Base-by-base conservation (phyloP, 2,113 vertebrate genomes). In the Pyxicephalus adspersus region DNA sequence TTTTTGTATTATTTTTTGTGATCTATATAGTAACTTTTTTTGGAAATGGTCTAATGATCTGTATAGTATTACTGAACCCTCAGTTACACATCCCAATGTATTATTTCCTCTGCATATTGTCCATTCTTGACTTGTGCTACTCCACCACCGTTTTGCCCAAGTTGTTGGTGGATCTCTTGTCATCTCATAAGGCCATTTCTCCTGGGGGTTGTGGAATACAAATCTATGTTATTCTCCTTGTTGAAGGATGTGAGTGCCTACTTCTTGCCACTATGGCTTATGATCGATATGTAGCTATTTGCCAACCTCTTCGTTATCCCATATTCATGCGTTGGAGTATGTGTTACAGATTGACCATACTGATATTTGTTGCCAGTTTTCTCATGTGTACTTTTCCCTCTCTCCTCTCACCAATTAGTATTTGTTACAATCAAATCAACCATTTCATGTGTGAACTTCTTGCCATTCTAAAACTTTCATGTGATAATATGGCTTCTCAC, bases 51-150 rank as follows among this genome's bases (percentile, higher is more conserved):
- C 28, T 67, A 11, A 38, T 67, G 11, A 67, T 67, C 3, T 45
- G 19, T 16, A 5, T 45, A 3, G 31, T 67, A 3, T 3, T 45
- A 1, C 7, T 22, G 1, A 22, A n/a, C 31, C 19, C 65, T 45
- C 31, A 23, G 8, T 22, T 67, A 45, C 65, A 67, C 17, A 67
- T 4, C 7, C 65, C 65, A 9, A 67, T 67, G 65, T 67, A 67
- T 29, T 67, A 67, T n/a, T n/a, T n/a, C n/a, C n/a, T n/a, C n/a
- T n/a, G n/a, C n/a, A n/a, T n/a, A n/a, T n/a, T n/a, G n/a, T 38
- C 31, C 31, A 22, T 67, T 22, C 9, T 67, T 20, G 65, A 67
- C 11, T 45, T 67, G 34, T 38, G 28, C 4, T 31, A 17, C 1
- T 67, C 65, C 31, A n/a, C 65, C 4, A 16, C 65, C 31, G 34